phyloP scores from a whole-genome alignment of 2,888 invertebrate species.

The Nephrotoma guestfalica region DNA sequence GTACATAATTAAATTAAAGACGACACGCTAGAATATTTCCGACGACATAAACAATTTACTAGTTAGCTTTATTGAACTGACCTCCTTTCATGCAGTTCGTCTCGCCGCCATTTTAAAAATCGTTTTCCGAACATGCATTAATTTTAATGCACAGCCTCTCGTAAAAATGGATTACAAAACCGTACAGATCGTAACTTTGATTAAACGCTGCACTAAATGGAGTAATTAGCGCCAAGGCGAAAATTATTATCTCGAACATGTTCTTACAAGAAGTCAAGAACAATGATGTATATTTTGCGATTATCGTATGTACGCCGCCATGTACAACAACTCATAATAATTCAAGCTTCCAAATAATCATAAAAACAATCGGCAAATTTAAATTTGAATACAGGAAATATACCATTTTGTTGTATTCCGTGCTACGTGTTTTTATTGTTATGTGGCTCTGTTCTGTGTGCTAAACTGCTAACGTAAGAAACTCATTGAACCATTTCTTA shows the following conservation, averaged over 20 bases:
- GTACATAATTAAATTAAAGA: background rate
- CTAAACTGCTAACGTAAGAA: background rate
- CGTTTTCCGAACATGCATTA: background rate
- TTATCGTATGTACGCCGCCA: background rate
- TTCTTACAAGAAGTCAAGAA: background rate
- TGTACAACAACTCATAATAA: background rate
- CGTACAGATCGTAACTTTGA: background rate
- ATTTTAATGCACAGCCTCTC: too few species aligned
- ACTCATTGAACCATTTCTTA: background rate
- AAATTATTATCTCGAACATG: background rate
- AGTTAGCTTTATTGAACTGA: background rate
- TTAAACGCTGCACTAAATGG: background rate
- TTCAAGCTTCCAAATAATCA: background rate
- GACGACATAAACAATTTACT: background rate
- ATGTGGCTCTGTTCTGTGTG: background rate
- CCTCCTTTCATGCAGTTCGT: background rate
- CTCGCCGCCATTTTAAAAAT: background rate
- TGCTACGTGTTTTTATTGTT: background rate
- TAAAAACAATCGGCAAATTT: background rate
- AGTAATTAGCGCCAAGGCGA: background rate
- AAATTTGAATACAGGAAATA: background rate
- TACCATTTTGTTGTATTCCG: background rate
- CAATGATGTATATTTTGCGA: background rate
- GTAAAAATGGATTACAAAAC: background rate
- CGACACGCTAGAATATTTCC: background rate